Evolutionary conservation across 2,888 invertebrate genomes (phyloP), one percentile per base, ranked within the genome.

Genomic region (Smittia sp.): DNA sequence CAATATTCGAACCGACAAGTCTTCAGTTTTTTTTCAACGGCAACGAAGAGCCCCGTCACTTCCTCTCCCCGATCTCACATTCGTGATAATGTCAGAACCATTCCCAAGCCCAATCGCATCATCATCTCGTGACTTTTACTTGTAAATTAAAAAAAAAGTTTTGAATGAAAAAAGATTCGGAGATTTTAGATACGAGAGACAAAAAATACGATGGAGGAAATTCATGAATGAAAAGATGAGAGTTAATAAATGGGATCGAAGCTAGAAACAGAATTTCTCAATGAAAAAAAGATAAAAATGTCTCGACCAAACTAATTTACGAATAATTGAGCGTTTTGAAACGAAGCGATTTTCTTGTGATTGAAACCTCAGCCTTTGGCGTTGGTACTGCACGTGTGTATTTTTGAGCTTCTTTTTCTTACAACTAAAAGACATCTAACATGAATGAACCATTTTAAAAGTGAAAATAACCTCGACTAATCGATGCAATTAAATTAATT

Each of bases 91-190:
- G 62, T 62, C 62, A 72, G 72, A 72, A 32, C 20, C 22, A 22
- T 58, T 62, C 25, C 25, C 22, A 20, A 11, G 24, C 39, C 18
- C 39, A 20, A 54, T 39, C 38, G n/a, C 32, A 67, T 62, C 62
- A 52, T 38, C 25, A 58, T 72, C 13, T 72, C 72, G 72, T 72
- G 72, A 72, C 72, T 72, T 72, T 72, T 15, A 62, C 52, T 72
- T 62, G 72, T 62, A 25, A 69, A 25, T 41, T 39, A 46, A 67
- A 41, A 1, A 54, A 69, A 52, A 32, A 69, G 13, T 9, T 24
- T 22, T 9, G 20, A 69, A 69, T 32, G 15, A 67, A 67, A n/a
- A n/a, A n/a, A n/a, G n/a, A 4, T 58, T 58, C n/a, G n/a, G 20
- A 66, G 66, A 66, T 38, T 63, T 18, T 3, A 66, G 66, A 66